A percentile compares a stretch with the other conserved stretches of the same genome.
Evolutionary conservation across 2,888 invertebrate species (phyloP).

Genomic region (Cheilosia variabilis): DNA sequence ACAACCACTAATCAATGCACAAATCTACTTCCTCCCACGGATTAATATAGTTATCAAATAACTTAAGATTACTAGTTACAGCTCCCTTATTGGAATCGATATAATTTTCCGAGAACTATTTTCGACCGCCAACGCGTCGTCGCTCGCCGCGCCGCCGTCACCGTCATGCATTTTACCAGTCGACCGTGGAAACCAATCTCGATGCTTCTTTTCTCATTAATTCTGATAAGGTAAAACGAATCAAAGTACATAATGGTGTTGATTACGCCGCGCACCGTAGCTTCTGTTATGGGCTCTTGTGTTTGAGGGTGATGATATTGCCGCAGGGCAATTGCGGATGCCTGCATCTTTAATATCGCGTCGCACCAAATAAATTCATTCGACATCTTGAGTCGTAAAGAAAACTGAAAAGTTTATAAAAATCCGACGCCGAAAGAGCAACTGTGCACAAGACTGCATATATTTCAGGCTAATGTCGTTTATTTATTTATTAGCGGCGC

Average conservation of each 20-base stretch:
- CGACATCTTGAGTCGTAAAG: constrained; percentile 49
- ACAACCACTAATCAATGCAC: no score
- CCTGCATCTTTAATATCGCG: constrained; percentile 17
- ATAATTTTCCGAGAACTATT: constrained; percentile 40
- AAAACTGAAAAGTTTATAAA: constrained; percentile 52
- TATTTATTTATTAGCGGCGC: constrained; percentile 59
- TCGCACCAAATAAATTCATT: constrained; percentile 44
- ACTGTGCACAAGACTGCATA: constrained; percentile 42
- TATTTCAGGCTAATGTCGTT: constrained; percentile 49
- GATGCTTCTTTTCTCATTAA: constrained; percentile 39
- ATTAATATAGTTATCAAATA: constrained; percentile 67
- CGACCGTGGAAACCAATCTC: constrained; percentile 12
- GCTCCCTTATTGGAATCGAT: constrained; percentile 46
- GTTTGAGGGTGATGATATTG: constrained; percentile 36
- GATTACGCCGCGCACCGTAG: constrained; percentile 33
- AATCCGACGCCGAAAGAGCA: constrained; percentile 26
- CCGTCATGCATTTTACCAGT: constrained; percentile 53
- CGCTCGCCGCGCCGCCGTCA: neutral
- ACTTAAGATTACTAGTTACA: constrained; percentile 57
- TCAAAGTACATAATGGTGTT: constrained; percentile 51
- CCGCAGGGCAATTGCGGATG: constrained; percentile 33
- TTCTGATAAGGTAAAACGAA: constrained; percentile 66
- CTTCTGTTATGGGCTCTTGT: constrained; percentile 57
- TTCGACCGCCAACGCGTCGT: constrained; percentile 10
- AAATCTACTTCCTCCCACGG: constrained; percentile 3